Evolutionary conservation across 2,113 vertebrate species (phyloP), one percentile per base, ranked within the genome.

Genomic region (Daboia siamensis): DNA sequence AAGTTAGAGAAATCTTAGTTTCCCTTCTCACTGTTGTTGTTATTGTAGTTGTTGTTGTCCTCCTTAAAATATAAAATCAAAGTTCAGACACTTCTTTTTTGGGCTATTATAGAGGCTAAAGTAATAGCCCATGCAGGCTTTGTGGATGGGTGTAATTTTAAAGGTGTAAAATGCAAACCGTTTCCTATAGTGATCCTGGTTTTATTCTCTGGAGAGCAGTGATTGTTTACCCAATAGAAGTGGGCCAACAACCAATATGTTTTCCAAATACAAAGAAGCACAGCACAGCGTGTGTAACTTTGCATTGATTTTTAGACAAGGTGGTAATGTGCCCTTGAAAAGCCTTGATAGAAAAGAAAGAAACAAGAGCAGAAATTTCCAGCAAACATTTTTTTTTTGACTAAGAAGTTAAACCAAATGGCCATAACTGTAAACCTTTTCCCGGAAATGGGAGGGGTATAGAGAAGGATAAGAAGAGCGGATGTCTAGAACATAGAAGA

Each of bases 11-110:
- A 90, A 91, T 91, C 2, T 6, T 86, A 90, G 10, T 92, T 95
- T 93, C 92, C 90, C 26, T 87, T 52, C 90, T 90, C 93, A 23
- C 4, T 1, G 23, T 94, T 29, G 87, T 54, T 39, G 39, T 39
- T 39, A 2, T 39, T 39, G 39, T 39, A 39, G 39, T 39, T 39
- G 39, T 39, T 39, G 39, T 39, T 39, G 39, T 39, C 39, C 5
- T 89, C 51, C 74, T 74, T 95, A 48, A 93, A 94, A 93, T 95
- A 57, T 74, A 93, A 80, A 80, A 80, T 80, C 74, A 44, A 80
- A 80, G 20, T 80, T 80, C 20, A 44, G 33, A 7, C 74, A 44
- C 33, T 80, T 80, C 74, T 80, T 44, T 80, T 33, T 44, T 39
- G 20, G 7, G 20, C 33, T 44, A 44, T 7, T 80, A 80, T 21